Conservation (phyloP, 1,140 invertebrate species). For the Berghia stephanieae region DNA sequence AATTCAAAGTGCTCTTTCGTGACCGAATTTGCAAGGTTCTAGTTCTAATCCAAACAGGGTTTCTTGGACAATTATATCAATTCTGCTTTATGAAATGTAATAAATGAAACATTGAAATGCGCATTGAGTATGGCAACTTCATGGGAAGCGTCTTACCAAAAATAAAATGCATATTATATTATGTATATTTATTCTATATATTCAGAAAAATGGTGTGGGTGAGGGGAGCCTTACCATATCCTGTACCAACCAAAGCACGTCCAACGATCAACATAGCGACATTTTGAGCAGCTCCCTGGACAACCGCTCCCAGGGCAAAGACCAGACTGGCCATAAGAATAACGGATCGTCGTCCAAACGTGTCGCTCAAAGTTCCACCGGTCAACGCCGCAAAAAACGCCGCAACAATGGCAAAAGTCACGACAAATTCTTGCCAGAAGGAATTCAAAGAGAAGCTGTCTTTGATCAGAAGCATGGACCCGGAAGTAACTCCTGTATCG, state of each 20-base stretch:
- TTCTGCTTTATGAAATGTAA: neutral
- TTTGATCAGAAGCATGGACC: conserved; percentile 4
- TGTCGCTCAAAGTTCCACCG: conserved; percentile 69
- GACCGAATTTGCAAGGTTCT: neutral
- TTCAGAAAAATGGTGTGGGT: too few species aligned
- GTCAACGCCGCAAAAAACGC: conserved; percentile 46
- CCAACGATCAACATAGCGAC: conserved; percentile 70
- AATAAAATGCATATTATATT: too few species aligned
- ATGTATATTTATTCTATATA: too few species aligned
- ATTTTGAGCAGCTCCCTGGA: conserved; percentile 68
- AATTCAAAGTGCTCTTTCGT: too few species aligned
- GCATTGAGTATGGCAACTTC: too few species aligned
- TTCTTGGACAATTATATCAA: neutral
- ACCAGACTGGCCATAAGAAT: conserved; percentile 71
- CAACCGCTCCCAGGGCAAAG: conserved; percentile 70
- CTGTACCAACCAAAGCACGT: conserved; percentile 71
- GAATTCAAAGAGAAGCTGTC: conserved; percentile 58
- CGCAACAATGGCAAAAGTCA: conserved; percentile 65
- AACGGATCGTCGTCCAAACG: conserved; percentile 69
- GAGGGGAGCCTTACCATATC: conserved; percentile 74
- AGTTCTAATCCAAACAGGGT: neutral
- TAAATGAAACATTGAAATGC: neutral
- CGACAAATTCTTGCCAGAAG: conserved; percentile 68
- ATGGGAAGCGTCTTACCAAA: too few species aligned
- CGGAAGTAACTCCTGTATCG: conserved; percentile 71